These are phyloP conservation scores for Epinephelus lanceolatus DNA, from an alignment of 2,113 vertebrate genomes.

Conservation along the genomic window DNA sequence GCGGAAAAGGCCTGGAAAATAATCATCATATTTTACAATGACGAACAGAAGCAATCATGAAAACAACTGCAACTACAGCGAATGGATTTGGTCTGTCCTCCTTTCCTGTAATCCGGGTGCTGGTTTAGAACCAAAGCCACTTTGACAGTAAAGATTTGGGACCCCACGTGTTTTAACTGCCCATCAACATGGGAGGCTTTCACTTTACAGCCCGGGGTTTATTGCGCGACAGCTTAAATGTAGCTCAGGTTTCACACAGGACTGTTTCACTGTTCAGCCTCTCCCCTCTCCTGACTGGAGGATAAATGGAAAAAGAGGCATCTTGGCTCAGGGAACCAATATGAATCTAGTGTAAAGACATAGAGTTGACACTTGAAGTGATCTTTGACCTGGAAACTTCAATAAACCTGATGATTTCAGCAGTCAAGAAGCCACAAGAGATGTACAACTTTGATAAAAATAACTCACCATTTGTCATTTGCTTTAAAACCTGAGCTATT, in stretches of 20 bases:
- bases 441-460: conserved; percentile 5
- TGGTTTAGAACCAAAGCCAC: conserved; percentile 54
- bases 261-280: conserved; percentile 73
- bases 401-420: conserved; percentile 12
- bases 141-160: conserved; percentile 76
- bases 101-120: conserved; percentile 46
- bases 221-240: conserved; percentile 80
- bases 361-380: conserved; percentile 2
- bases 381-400: conserved; percentile 28
- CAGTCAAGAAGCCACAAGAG: neutral
- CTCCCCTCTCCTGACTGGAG: conserved; percentile 44
- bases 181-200: conserved; percentile 82
- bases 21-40: conserved; percentile 14
- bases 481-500: conserved; percentile 3
- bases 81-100: conserved; percentile 37
- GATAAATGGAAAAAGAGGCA: conserved; percentile 50
- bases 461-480: neutral
- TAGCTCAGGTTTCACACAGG: conserved; percentile 81
- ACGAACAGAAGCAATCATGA: conserved; percentile 35
- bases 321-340: conserved; percentile 21
- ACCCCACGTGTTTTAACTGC: conserved; percentile 81
- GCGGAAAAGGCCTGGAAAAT: conserved; percentile 12
- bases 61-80: conserved; percentile 28
- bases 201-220: conserved; percentile 81
- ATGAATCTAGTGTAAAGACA: conserved; percentile 11